phyloP scores from a whole-genome alignment of 1,140 invertebrate genomes.

The Lepidotrigona ventralis region DNA sequence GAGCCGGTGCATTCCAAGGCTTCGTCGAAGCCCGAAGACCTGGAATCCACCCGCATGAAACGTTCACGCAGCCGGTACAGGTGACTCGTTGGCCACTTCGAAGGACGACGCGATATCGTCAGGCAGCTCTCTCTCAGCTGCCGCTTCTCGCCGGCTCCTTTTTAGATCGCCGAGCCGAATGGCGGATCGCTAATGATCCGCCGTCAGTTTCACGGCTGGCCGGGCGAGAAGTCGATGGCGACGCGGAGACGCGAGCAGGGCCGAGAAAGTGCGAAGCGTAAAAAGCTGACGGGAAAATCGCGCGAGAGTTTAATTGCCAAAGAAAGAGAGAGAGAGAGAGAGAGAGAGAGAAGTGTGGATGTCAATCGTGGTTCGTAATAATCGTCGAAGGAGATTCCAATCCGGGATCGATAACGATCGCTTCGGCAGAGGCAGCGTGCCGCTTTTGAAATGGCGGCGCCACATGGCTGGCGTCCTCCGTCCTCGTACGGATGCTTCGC shows the following conservation, averaged over 20 bases:
- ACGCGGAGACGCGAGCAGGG: constrained; percentile 12
- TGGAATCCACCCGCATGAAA: constrained; percentile 34
- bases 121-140: constrained; percentile 44
- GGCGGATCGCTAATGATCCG: constrained; percentile 60
- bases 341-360: neutral
- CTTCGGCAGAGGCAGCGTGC: constrained; percentile 43
- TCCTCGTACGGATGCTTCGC: neutral
- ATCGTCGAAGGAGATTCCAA: constrained; percentile 39
- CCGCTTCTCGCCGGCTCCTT: constrained; percentile 28
- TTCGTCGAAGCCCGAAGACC: neutral
- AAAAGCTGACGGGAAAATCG: constrained; percentile 53
- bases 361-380: constrained; percentile 20
- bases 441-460: constrained; percentile 49
- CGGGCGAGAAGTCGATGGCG: constrained; percentile 13
- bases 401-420: constrained; percentile 56
- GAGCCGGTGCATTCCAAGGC: neutral
- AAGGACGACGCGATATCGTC: neutral
- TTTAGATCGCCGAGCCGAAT: constrained; percentile 43
- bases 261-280: constrained; percentile 45
- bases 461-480: constrained; percentile 21
- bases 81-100: constrained; percentile 18
- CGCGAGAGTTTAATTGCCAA: constrained; percentile 60
- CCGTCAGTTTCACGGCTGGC: constrained; percentile 39
- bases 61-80: constrained; percentile 38
- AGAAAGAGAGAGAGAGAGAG: neutral